Base-by-base conservation (phyloP, 1,140 invertebrate species). In the Drosophila bocki region DNA sequence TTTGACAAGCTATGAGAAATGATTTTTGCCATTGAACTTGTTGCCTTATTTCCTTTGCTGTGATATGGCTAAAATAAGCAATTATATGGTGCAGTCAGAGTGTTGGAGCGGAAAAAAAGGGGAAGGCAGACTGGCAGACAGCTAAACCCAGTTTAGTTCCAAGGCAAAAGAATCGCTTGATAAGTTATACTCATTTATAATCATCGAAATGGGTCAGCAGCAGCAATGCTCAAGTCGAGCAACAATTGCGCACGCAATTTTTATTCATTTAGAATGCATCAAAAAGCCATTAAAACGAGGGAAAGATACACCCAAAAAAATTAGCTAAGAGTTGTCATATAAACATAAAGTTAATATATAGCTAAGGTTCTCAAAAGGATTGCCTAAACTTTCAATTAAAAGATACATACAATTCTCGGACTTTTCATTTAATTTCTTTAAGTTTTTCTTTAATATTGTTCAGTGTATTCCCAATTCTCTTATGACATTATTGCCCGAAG, bases 201-300 rank as follows among this genome's bases (percentile, higher is more conserved):
- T 70, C 67, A 56, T 70, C 39, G 67, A 70, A 70, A 70, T 70
- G 64, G 67, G 67, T 70, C 67, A 62, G 50, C 58, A 68, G 64
- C 35, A 35, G 57, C 47, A 67, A 32, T 32, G 63, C 63, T 70
- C 63, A 69, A 70, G 67, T 70, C 67, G 33, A 56, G 48, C 63
- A 45, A 45, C 67, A 70, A 70, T 70, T 70, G 67, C 39, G 67
- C 63, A 69, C 67, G 65, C 69, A 59, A 59, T 72, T 72, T 70
- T 59, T 72, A 60, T 72, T 71, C 35, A 72, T 72, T 60, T 72
- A 69, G 62, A 70, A 70, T 69, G 67, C 67, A 70, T 70, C 64
- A 69, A 68, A 68, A 69, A 68, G 13, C 67, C 47, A 69, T 70
- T 70, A 70, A 69, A 41, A 17, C 26, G 26, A n/a, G 48, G 13